Percentiles rank a stretch among this genome's conserved stretches.
These are phyloP conservation scores for Cinclus cinclus DNA, from an alignment of 2,113 vertebrate species.

Conservation along the genomic window DNA sequence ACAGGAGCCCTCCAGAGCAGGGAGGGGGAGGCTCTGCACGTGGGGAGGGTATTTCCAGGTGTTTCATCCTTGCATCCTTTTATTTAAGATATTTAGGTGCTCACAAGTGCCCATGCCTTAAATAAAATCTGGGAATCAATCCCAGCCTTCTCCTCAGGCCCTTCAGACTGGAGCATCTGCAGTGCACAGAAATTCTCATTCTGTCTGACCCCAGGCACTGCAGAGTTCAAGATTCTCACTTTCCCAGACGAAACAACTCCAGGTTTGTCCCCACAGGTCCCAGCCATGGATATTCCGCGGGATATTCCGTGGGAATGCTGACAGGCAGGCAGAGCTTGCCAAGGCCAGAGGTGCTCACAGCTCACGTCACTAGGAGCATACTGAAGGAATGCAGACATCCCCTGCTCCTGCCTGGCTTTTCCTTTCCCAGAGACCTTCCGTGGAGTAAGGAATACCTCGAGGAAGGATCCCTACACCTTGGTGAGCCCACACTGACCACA, in stretches of 20 bases:
- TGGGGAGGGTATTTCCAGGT: neutral
- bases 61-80: neutral
- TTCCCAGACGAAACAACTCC: neutral
- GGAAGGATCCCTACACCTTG: neutral
- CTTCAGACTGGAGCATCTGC: neutral
- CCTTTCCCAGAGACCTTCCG: neutral
- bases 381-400: neutral
- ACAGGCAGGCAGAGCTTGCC: neutral
- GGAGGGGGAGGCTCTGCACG: neutral
- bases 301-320: neutral
- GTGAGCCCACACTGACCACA: neutral
- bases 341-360: neutral
- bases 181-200: neutral
- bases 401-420: neutral
- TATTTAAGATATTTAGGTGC: neutral
- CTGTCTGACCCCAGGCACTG: neutral
- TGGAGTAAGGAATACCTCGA: rapidly evolving
- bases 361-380: neutral
- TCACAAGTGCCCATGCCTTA: neutral
- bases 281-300: neutral
- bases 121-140: neutral
- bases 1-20: rapidly evolving
- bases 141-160: neutral
- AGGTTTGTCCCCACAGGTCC: neutral
- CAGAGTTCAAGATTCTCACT: neutral